These are phyloP conservation scores for Acyrthosiphon pisum DNA, from an alignment of 1,140 invertebrate genomes.

Conservation along the genomic window DNA sequence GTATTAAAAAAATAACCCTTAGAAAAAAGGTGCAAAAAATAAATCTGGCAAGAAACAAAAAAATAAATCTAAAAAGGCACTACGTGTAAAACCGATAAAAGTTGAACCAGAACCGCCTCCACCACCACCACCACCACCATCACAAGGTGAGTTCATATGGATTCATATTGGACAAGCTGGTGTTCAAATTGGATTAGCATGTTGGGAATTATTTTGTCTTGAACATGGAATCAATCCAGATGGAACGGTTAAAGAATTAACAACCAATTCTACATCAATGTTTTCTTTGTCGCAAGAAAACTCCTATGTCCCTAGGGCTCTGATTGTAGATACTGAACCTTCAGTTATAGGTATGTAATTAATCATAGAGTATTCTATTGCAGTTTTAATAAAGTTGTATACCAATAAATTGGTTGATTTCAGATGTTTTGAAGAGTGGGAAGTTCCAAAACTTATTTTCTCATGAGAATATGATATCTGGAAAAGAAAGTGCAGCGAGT, in stretches of 20 bases:
- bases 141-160: slow-evolving; percentile 68
- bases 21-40: slow-evolving; percentile 57
- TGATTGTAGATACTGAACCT: slow-evolving; percentile 82
- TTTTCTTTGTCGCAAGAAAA: slow-evolving; percentile 73
- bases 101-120: not conserved
- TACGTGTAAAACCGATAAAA: not conserved
- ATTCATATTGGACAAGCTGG: slow-evolving; percentile 78
- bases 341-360: slow-evolving; percentile 69
- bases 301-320: slow-evolving; percentile 77
- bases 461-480: slow-evolving; percentile 77
- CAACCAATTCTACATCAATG: slow-evolving; percentile 70
- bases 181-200: slow-evolving; percentile 76
- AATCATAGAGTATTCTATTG: not conserved
- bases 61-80: slow-evolving; percentile 14
- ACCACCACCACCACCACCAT: not conserved
- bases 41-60: slow-evolving; percentile 54
- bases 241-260: slow-evolving; percentile 65
- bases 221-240: slow-evolving; percentile 76
- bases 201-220: slow-evolving; percentile 75
- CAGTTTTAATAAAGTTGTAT: not conserved
- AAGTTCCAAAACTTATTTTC: slow-evolving; percentile 78
- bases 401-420: slow-evolving; percentile 62
- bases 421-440: slow-evolving; percentile 75
- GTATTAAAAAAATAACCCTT: not conserved
- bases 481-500: slow-evolving; percentile 89